Evolutionary conservation across 2,888 invertebrate species (phyloP).

Genomic region (Nomada ferruginata): DNA sequence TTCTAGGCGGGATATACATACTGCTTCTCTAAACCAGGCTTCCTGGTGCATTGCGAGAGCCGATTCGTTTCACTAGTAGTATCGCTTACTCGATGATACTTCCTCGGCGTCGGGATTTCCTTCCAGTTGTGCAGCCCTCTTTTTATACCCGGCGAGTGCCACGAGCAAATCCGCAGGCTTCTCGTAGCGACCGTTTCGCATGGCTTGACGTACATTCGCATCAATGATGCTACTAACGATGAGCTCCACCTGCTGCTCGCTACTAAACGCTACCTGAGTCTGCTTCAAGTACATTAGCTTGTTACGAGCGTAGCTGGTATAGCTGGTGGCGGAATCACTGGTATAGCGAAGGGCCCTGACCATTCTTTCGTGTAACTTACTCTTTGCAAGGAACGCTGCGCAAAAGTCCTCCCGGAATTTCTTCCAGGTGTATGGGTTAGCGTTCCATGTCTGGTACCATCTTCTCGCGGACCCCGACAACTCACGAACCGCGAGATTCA

Average conservation of each 20-base stretch:
- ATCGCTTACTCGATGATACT: too few species aligned
- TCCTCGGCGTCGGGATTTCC: too few species aligned
- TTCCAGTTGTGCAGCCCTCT: too few species aligned
- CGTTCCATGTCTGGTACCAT: slow-evolving; percentile 8
- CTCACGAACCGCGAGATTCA: too few species aligned
- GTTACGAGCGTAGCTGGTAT: not conserved
- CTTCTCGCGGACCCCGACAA: not conserved
- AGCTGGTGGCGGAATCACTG: not conserved
- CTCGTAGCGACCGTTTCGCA: too few species aligned
- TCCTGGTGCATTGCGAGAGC: too few species aligned
- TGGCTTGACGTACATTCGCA: too few species aligned
- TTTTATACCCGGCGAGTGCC: too few species aligned
- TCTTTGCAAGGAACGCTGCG: not conserved
- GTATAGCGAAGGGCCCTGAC: not conserved
- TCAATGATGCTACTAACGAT: not conserved
- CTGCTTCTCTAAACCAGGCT: too few species aligned
- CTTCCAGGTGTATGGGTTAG: not conserved
- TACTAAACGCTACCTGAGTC: not conserved
- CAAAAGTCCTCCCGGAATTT: slow-evolving; percentile 21
- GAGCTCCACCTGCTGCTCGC: not conserved
- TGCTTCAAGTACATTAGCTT: slow-evolving; percentile 7
- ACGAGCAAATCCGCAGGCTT: too few species aligned
- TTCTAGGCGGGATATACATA: too few species aligned
- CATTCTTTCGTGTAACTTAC: not conserved
- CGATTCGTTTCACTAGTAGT: too few species aligned